Percentiles rank a stretch among this genome's conserved stretches.
Conservation (phyloP, 2,797 vertebrate genomes). For the Anas acuta region DNA sequence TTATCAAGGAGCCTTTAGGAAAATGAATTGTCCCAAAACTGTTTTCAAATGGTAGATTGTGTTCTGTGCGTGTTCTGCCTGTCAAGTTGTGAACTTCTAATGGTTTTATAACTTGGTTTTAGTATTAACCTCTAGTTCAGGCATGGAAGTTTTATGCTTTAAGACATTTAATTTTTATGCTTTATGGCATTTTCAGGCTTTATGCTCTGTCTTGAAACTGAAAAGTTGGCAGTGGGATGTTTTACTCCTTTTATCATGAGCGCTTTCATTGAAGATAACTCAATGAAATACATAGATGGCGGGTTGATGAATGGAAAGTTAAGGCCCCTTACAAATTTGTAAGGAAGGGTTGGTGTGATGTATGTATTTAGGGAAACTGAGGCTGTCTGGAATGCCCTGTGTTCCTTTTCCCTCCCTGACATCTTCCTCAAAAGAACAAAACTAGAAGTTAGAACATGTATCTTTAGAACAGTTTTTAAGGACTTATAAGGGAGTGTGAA, state of each 20-base stretch:
- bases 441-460: neutral
- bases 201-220: neutral
- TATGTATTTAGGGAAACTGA: neutral
- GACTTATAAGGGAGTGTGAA: neutral
- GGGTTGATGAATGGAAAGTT: neutral
- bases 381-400: neutral
- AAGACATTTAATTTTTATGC: no score
- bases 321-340: neutral
- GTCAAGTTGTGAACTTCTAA: neutral
- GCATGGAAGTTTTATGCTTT: neutral
- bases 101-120: neutral
- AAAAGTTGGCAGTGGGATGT: neutral
- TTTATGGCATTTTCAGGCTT: neutral
- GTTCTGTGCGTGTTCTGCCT: neutral
- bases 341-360: neutral
- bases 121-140: neutral
- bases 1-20: neutral
- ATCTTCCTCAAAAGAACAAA: neutral
- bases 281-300: neutral
- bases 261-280: neutral
- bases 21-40: neutral
- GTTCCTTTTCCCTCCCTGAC: neutral
- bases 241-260: neutral
- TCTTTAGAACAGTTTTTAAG: neutral
- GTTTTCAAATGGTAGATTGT: neutral